Percentiles rank a stretch among this genome's conserved stretches.
Conservation (phyloP, 2,888 invertebrate species). For the Hyposoter didymator region DNA sequence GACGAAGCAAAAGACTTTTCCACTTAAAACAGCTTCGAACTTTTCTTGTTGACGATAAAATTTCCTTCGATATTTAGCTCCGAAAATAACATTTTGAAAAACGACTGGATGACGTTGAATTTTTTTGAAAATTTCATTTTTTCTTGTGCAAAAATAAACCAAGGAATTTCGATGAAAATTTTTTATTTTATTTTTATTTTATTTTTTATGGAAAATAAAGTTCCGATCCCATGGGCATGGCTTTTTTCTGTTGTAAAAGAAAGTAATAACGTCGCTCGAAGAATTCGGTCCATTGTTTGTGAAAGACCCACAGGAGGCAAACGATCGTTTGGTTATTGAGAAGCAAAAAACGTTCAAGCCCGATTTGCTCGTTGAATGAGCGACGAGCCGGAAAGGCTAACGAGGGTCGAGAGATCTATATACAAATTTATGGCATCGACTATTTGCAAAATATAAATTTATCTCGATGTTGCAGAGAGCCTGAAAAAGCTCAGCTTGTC, state of each 20-base stretch:
- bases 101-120: no score
- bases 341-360: conserved; percentile 24
- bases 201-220: neutral
- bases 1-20: neutral
- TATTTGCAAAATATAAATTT: conserved; percentile 28
- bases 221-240: neutral
- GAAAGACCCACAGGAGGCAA: neutral
- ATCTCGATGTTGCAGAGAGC: neutral
- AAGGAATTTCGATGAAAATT: neutral
- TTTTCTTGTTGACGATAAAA: neutral
- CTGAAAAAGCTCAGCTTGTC: conserved; percentile 15
- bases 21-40: neutral
- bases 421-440: conserved; percentile 6
- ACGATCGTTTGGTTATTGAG: conserved; percentile 8
- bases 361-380: conserved; percentile 29
- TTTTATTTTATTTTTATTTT: neutral
- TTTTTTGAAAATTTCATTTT: neutral
- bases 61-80: neutral
- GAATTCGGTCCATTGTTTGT: neutral
- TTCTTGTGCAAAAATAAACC: neutral
- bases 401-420: conserved; percentile 37
- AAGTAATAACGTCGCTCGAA: neutral
- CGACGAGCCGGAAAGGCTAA: conserved; percentile 47
- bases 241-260: neutral
- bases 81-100: neutral